phyloP scores from a whole-genome alignment of 64 coral and sea anemone species.

The Acropora yongei region DNA sequence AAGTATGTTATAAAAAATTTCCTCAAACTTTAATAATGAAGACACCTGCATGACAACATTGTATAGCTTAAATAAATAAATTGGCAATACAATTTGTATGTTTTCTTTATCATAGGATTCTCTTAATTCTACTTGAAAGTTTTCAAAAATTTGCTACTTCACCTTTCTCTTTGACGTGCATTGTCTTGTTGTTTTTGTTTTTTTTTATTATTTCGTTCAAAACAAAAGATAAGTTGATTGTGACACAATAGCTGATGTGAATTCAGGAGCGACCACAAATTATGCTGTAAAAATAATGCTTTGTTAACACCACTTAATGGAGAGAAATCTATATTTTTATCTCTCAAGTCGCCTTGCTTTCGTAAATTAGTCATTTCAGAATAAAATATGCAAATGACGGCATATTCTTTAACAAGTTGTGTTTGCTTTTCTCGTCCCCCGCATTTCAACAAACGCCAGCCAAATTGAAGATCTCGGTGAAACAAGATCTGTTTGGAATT shows the following conservation, averaged over 20 bases:
- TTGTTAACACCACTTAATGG: not conserved
- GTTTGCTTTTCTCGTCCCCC: not conserved
- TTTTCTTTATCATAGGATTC: not conserved
- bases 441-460: not conserved
- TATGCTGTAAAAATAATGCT: not conserved
- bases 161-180: no score
- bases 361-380: no score
- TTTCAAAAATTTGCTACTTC: no score
- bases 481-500: not conserved
- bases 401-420: not conserved
- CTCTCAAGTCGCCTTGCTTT: no score
- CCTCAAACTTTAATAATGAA: not conserved
- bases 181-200: no score
- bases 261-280: not conserved
- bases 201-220: not conserved
- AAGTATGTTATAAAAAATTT: no score
- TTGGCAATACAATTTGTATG: not conserved
- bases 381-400: not conserved
- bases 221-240: not conserved
- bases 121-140: no score
- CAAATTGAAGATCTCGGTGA: not conserved
- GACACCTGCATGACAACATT: not conserved
- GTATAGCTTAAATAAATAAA: not conserved
- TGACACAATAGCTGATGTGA: not conserved
- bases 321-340: not conserved